A percentile compares a stretch with the other conserved stretches of the same genome.
Conservation (phyloP, 2,888 invertebrate species). For the Dynastes hyllus region DNA sequence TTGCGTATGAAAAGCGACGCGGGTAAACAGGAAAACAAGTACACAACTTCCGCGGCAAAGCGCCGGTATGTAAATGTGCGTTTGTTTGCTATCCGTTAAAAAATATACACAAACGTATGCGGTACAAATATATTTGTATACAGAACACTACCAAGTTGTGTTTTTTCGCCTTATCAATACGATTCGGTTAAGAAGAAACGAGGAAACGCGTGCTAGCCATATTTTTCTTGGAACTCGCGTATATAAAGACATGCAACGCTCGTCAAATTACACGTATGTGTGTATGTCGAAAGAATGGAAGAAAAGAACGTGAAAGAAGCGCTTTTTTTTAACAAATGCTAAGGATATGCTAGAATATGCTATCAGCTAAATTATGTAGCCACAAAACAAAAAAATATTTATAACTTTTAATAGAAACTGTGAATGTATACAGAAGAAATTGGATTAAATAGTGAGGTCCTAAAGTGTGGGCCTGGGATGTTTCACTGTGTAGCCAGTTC, state of each 20-base stretch:
- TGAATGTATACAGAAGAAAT: too few species aligned
- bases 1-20: slow-evolving; percentile 13
- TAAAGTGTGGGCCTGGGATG: too few species aligned
- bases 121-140: slow-evolving; percentile 1
- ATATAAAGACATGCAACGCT: too few species aligned
- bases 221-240: slow-evolving; percentile 1
- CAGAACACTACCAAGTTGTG: slow-evolving; percentile 24
- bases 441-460: too few species aligned
- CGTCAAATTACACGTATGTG: neutral
- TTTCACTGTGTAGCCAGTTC: too few species aligned
- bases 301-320: neutral
- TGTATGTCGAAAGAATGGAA: neutral
- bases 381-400: too few species aligned
- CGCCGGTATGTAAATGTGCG: slow-evolving; percentile 23
- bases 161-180: slow-evolving; percentile 22
- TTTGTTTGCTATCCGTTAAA: slow-evolving; percentile 19
- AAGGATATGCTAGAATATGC: too few species aligned
- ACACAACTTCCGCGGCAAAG: slow-evolving; percentile 26
- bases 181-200: neutral
- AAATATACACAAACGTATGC: neutral
- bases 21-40: slow-evolving; percentile 35
- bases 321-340: too few species aligned
- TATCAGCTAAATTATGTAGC: too few species aligned
- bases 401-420: too few species aligned
- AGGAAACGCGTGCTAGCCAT: neutral